These are phyloP conservation scores for Triplophysa dalaica DNA, from an alignment of 2,113 vertebrate species.

Conservation along the genomic window DNA sequence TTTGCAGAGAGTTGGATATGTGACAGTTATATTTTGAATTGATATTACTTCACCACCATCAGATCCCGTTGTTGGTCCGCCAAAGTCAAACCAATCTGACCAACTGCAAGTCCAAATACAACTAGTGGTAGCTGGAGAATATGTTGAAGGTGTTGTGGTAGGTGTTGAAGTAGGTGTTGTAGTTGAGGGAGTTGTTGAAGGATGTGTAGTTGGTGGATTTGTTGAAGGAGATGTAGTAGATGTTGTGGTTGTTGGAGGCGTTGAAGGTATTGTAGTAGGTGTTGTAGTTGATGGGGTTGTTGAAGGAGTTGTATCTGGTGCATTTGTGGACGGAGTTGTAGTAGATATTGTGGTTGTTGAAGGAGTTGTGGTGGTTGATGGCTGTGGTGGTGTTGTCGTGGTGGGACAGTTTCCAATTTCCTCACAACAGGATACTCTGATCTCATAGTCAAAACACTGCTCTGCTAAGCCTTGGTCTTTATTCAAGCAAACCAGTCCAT, in stretches of 20 bases:
- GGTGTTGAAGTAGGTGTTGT: neutral
- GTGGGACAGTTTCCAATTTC: neutral
- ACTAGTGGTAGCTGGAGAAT: neutral
- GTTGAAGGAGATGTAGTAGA: no score
- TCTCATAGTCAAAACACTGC: conserved; percentile 64
- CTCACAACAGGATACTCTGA: conserved; percentile 58
- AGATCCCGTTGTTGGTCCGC: conserved; percentile 36
- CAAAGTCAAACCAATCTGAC: conserved; percentile 42
- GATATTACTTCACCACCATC: conserved; percentile 42
- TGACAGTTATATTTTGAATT: conserved; percentile 31
- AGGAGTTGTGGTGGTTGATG: neutral
- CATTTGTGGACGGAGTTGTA: neutral
- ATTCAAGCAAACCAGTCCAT: conserved; percentile 63
- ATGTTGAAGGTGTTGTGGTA: conserved; percentile 8
- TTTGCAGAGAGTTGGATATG: conserved; percentile 13
- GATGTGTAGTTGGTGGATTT: no score
- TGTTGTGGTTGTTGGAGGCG: no score
- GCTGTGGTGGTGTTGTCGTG: neutral
- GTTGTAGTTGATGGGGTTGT: neutral
- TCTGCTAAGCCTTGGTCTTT: conserved; percentile 53
- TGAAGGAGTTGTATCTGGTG: neutral
- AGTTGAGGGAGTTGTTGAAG: neutral
- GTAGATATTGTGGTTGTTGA: neutral
- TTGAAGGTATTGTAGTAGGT: neutral
- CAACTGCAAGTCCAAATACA: neutral